These are phyloP conservation scores for Biston stratarius DNA, from an alignment of 2,888 invertebrate genomes.

Conservation along the genomic window DNA sequence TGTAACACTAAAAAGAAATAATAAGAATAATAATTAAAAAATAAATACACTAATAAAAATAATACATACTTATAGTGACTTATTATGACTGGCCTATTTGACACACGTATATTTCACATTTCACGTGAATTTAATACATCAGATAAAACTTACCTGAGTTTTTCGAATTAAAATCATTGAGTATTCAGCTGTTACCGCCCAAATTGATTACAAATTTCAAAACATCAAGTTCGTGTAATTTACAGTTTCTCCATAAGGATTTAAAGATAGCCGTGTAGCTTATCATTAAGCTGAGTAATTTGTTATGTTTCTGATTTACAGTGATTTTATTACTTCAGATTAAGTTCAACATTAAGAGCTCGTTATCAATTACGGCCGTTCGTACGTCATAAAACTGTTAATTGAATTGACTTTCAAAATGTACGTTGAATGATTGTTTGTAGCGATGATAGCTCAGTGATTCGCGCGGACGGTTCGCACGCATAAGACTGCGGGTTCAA, in stretches of 20 bases:
- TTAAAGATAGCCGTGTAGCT: not conserved
- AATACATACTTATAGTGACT: too few relatives aligned
- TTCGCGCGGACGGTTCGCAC: too few relatives aligned
- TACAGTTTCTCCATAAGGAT: conserved; percentile 1
- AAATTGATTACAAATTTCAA: not conserved
- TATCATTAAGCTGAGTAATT: conserved; percentile 27
- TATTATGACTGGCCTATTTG: too few relatives aligned
- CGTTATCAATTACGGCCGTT: conserved; percentile 12
- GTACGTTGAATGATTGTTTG: not conserved
- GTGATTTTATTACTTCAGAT: conserved; percentile 22
- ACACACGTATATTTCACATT: too few relatives aligned
- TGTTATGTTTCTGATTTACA: conserved; percentile 18
- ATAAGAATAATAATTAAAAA: too few relatives aligned
- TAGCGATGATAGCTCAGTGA: too few relatives aligned
- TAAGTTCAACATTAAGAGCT: conserved; percentile 11
- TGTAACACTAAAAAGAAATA: too few relatives aligned
- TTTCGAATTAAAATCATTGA: not conserved
- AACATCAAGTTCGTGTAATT: not conserved
- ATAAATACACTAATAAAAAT: too few relatives aligned
- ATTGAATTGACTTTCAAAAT: not conserved
- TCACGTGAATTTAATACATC: not conserved
- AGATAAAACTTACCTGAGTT: not conserved
- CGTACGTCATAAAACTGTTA: not conserved
- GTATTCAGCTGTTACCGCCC: not conserved
- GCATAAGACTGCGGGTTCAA: too few relatives aligned